phyloP scores from a whole-genome alignment of 2,797 vertebrate species.

The Tarsius wallacei region DNA sequence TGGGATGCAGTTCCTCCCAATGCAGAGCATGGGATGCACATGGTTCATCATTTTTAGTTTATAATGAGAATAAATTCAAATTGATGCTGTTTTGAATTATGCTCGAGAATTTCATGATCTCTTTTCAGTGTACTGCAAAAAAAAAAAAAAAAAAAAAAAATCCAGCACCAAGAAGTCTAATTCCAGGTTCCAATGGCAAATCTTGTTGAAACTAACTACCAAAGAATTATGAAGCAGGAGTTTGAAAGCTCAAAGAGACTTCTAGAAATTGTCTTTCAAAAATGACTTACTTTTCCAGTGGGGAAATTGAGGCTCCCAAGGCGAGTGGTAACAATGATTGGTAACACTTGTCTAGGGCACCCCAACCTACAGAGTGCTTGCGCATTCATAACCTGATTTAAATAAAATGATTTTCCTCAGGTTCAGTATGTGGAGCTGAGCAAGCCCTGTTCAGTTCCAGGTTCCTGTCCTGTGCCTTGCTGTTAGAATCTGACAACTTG shows the following conservation, averaged over 20 bases:
- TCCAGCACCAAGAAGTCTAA: background rate
- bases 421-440: background rate
- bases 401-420: background rate
- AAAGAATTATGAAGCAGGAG: background rate
- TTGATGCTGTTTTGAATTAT: background rate
- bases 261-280: conserved; percentile 3
- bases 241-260: background rate
- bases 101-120: background rate
- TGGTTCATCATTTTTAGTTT: background rate
- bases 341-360: background rate
- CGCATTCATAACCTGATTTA: background rate
- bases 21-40: background rate
- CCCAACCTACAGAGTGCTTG: background rate
- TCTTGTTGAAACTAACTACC: conserved; percentile 37
- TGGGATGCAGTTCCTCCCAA: background rate
- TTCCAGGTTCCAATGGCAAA: background rate
- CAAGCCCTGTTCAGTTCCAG: background rate
- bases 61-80: conserved; percentile 6
- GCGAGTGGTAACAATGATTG: background rate
- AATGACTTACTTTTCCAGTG: conserved; percentile 11
- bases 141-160: background rate
- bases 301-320: background rate
- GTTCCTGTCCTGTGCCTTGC: background rate
- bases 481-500: conserved; percentile 1
- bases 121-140: background rate